These are phyloP conservation scores for Listronotus oregonensis DNA, from an alignment of 1,140 invertebrate genomes.

Conservation along the genomic window DNA sequence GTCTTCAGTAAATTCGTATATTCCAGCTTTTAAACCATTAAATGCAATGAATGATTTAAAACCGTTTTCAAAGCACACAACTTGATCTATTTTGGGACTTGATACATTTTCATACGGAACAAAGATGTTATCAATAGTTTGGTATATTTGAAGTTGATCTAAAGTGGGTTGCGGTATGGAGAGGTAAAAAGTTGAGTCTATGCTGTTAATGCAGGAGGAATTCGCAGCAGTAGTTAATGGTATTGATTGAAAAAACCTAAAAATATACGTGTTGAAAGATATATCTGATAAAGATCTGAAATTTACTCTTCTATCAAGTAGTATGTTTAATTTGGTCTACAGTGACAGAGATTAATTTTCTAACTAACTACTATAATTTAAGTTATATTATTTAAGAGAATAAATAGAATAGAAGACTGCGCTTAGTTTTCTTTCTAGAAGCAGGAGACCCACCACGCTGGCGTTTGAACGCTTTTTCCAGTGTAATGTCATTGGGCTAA, in stretches of 20 bases:
- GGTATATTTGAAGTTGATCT: conserved; percentile 39
- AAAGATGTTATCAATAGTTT: conserved; percentile 40
- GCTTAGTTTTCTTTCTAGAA: too few species aligned
- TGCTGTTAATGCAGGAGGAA: conserved; percentile 19
- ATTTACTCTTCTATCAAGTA: too few species aligned
- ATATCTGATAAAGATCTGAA: too few species aligned
- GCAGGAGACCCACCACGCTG: too few species aligned
- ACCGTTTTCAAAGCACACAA: conserved; percentile 54
- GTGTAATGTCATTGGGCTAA: too few species aligned
- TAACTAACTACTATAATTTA: too few species aligned
- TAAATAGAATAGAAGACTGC: too few species aligned
- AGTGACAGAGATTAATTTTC: too few species aligned
- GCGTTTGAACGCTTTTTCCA: too few species aligned
- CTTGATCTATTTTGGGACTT: conserved; percentile 28
- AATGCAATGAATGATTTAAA: conserved; percentile 57
- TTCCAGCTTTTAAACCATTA: conserved; percentile 54
- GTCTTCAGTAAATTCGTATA: conserved; percentile 54
- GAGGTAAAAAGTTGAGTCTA: conserved; percentile 31
- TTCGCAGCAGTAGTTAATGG: conserved; percentile 6
- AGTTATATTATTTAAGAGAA: too few species aligned
- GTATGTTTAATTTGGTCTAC: too few species aligned
- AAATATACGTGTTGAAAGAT: background rate
- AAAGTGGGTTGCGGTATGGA: conserved; percentile 41
- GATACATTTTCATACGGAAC: conserved; percentile 30
- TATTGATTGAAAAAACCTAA: conserved; percentile 30